Evolutionary conservation across 2,113 vertebrate species (phyloP).

Genomic region (Nesogale talazaci): DNA sequence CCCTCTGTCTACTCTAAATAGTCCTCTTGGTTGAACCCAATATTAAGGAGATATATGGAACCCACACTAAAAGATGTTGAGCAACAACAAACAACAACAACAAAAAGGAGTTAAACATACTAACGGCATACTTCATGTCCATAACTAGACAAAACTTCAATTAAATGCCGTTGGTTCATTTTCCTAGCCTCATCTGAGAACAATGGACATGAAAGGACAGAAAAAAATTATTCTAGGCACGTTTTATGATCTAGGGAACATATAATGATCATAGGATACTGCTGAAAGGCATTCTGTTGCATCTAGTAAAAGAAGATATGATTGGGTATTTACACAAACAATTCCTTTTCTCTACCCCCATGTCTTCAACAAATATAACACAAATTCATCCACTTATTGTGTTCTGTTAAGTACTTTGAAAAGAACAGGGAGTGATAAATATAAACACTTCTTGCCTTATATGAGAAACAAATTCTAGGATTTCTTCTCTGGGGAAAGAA

Average conservation of each 20-base stretch:
- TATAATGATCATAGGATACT: neutral
- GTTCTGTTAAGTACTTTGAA: conserved; percentile 5
- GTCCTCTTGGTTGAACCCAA: neutral
- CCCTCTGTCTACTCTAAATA: neutral
- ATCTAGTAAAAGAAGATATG: neutral
- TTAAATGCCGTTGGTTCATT: neutral
- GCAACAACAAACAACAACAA: too few species aligned
- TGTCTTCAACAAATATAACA: neutral
- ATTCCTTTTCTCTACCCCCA: rapidly evolving
- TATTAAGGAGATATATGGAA: neutral
- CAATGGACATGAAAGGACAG: neutral
- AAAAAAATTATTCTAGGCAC: neutral
- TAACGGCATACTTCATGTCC: neutral
- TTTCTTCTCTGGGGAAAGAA: neutral
- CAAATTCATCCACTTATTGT: neutral
- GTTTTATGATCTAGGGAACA: neutral
- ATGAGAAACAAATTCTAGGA: neutral
- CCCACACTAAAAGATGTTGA: neutral
- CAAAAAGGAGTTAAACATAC: neutral
- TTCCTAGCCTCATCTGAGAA: conserved; percentile 15
- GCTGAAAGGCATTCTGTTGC: neutral
- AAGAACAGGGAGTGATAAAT: neutral
- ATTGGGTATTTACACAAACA: neutral
- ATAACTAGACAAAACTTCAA: neutral
- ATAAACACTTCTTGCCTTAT: conserved; percentile 18